A percentile compares a stretch with the other conserved stretches of the same genome.
Conservation (phyloP, 2,113 vertebrate genomes). For the Neopipo cinnamomea region DNA sequence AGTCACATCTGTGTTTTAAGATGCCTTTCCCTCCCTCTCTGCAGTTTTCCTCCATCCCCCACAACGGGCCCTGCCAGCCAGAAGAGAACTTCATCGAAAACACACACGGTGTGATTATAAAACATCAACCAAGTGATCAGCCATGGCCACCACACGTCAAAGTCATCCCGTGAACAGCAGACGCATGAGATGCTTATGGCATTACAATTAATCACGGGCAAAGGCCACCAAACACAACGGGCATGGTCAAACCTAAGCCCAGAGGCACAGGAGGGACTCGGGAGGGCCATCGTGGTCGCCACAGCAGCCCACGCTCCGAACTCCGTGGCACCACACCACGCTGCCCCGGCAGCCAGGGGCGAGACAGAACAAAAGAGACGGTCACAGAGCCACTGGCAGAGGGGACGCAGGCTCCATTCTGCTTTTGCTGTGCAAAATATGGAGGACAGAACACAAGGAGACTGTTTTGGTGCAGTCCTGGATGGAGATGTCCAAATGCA, state of each 20-base stretch:
- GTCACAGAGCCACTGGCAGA: neutral
- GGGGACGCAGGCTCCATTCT: neutral
- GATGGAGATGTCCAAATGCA: neutral
- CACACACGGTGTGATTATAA: neutral
- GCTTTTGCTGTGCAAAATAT: neutral
- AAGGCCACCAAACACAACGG: neutral
- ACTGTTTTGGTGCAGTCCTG: neutral
- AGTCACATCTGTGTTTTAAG: constrained; percentile 40
- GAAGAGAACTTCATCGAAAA: constrained; percentile 44
- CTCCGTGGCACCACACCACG: neutral
- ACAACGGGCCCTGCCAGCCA: neutral
- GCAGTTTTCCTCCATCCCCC: neutral
- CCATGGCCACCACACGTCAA: constrained; percentile 1
- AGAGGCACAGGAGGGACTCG: neutral
- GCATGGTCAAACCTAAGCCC: neutral
- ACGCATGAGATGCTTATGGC: neutral
- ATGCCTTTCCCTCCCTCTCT: constrained; percentile 17
- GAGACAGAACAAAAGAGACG: neutral
- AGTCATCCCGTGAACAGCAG: constrained; percentile 1
- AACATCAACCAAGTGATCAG: constrained; percentile 26
- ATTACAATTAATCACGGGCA: neutral
- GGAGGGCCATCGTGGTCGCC: neutral
- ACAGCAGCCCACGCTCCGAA: neutral
- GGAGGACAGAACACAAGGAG: neutral
- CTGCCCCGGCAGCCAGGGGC: neutral